Percentiles rank a stretch among this genome's conserved stretches.
Evolutionary conservation across 2,797 vertebrate species (phyloP).

Genomic region (Pipistrellus nathusii): DNA sequence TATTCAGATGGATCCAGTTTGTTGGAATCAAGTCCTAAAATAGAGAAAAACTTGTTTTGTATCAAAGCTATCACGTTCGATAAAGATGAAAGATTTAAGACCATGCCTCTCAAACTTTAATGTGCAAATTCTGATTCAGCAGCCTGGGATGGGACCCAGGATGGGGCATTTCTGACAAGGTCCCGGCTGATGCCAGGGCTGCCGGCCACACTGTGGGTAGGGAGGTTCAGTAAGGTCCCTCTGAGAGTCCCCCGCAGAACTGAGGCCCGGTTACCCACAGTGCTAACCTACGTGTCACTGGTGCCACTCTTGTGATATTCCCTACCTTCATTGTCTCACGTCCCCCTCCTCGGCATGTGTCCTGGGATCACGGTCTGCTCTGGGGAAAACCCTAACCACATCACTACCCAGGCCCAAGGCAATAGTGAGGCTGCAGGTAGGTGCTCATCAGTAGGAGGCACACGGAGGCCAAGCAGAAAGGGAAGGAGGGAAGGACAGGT

Average conservation of each 20-base stretch:
- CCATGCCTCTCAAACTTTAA: slow-evolving; percentile 15
- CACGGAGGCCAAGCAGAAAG: neutral
- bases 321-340: neutral
- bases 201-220: neutral
- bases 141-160: neutral
- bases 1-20: neutral
- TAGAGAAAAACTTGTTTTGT: neutral
- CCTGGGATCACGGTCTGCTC: no score
- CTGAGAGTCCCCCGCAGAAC: no score
- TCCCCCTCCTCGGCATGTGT: neutral
- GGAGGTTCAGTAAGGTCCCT: neutral
- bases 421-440: neutral
- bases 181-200: accelerated
- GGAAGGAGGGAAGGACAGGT: no score
- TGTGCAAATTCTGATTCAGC: neutral
- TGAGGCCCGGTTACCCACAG: neutral
- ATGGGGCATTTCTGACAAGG: neutral
- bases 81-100: neutral
- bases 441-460: neutral
- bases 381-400: neutral
- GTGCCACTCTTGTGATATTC: no score
- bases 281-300: neutral
- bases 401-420: no score
- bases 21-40: slow-evolving; percentile 1
- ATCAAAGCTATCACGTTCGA: neutral